These are phyloP conservation scores for Eudemis profundana DNA, from an alignment of 2,888 invertebrate species.

Conservation along the genomic window DNA sequence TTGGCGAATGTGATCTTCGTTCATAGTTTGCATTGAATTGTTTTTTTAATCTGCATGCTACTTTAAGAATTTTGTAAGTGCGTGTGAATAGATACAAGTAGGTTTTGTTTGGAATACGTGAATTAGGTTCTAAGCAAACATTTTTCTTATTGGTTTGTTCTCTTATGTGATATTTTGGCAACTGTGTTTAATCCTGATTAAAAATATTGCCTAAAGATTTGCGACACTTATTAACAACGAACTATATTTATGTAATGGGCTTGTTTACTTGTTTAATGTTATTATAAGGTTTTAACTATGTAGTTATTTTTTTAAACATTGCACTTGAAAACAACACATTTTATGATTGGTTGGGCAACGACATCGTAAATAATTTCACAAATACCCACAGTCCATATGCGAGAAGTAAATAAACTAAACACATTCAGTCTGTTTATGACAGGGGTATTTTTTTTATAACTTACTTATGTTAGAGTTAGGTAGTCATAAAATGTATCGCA, in stretches of 20 bases:
- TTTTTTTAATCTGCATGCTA: constrained; percentile 38
- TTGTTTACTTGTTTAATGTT: not conserved
- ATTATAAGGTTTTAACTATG: too few species aligned
- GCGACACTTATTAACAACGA: too few species aligned
- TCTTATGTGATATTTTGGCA: too few species aligned
- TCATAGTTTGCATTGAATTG: constrained; percentile 34
- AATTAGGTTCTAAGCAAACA: too few species aligned
- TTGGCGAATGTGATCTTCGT: constrained; percentile 54
- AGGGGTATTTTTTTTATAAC: constrained; percentile 27
- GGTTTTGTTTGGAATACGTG: not conserved
- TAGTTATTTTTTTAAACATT: too few species aligned
- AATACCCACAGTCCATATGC: not conserved
- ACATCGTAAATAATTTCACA: not conserved
- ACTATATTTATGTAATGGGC: not conserved
- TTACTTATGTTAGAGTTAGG: not conserved
- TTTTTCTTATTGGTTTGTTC: too few species aligned
- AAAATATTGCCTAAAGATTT: too few species aligned
- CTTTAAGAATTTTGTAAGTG: constrained; percentile 8
- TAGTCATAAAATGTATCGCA: constrained; percentile 10
- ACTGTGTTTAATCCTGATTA: too few species aligned
- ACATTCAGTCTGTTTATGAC: constrained; percentile 21
- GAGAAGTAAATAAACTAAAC: constrained; percentile 12
- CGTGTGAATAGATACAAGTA: not conserved
- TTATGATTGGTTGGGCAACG: too few species aligned
- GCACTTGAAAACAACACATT: too few species aligned